These are phyloP conservation scores for Podabrus alpinus DNA, from an alignment of 2,888 invertebrate species.

Conservation along the genomic window DNA sequence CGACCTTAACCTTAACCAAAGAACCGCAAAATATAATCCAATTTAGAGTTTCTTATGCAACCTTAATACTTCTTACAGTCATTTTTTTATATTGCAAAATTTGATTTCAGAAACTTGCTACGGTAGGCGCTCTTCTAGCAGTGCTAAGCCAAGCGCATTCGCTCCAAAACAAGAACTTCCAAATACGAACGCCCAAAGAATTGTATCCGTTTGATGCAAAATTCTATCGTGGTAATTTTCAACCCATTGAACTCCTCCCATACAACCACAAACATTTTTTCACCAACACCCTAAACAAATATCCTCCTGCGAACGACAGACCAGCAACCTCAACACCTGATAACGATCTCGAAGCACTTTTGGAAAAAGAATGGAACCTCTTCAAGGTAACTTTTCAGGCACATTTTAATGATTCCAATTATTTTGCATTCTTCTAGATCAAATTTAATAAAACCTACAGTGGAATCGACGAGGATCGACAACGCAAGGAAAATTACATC, in stretches of 20 bases:
- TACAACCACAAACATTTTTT: not conserved
- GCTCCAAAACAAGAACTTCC: not conserved
- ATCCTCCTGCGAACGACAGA: not conserved
- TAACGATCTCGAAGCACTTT: conserved; percentile 11
- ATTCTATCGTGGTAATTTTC: not conserved
- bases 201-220: not conserved
- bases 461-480: conserved; percentile 43
- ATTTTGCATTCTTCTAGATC: conserved; percentile 30
- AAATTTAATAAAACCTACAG: conserved; percentile 49
- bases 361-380: conserved; percentile 21
- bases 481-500: conserved; percentile 50
- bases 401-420: not conserved
- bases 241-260: not conserved
- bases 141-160: not conserved
- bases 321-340: not conserved
- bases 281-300: not conserved
- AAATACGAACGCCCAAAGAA: not conserved
- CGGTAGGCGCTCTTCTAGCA: not conserved
- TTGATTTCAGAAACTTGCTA: not conserved
- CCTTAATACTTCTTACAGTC: not conserved
- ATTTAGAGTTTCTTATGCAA: not conserved
- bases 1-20: not conserved
- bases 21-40: not conserved
- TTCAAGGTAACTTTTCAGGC: conserved; percentile 17
- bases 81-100: too few relatives aligned